A percentile compares a stretch with the other conserved stretches of the same genome.
These are phyloP conservation scores for Eulemur macaco DNA, from an alignment of 2,113 vertebrate species.

Conservation along the genomic window DNA sequence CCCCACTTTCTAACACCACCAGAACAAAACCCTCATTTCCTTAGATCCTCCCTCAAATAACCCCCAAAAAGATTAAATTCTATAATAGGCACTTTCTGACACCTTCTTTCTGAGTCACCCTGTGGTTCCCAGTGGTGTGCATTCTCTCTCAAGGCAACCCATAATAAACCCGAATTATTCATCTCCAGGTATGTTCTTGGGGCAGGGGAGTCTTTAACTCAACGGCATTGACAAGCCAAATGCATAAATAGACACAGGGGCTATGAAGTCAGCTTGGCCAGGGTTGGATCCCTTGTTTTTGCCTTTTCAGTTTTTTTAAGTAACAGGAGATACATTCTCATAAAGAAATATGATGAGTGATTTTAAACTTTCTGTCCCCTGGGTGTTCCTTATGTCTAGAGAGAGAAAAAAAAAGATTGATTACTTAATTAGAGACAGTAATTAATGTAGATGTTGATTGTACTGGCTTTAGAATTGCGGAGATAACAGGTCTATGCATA, in stretches of 20 bases:
- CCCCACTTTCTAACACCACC: neutral
- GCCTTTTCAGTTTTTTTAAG: neutral
- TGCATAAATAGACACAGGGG: neutral
- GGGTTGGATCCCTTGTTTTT: neutral
- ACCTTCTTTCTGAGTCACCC: neutral
- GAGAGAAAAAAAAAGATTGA: neutral
- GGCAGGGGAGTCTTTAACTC: neutral
- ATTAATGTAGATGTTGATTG: neutral
- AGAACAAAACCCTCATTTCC: neutral
- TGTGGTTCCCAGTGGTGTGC: neutral
- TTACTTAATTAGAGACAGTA: neutral
- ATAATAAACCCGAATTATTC: neutral
- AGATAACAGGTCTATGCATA: neutral
- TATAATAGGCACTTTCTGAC: neutral
- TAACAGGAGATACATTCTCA: neutral
- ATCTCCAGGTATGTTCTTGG: neutral
- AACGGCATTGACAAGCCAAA: neutral
- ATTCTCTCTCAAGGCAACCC: neutral
- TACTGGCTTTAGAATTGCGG: neutral
- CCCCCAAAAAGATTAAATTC: neutral
- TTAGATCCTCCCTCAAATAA: neutral
- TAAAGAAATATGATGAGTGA: neutral
- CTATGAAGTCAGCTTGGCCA: neutral
- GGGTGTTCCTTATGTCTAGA: neutral
- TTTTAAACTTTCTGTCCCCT: slow-evolving; percentile 7